Evolutionary conservation across 2,888 invertebrate species (phyloP), one percentile per base, ranked within the genome.

Genomic region (Cremastobaeus sp.): DNA sequence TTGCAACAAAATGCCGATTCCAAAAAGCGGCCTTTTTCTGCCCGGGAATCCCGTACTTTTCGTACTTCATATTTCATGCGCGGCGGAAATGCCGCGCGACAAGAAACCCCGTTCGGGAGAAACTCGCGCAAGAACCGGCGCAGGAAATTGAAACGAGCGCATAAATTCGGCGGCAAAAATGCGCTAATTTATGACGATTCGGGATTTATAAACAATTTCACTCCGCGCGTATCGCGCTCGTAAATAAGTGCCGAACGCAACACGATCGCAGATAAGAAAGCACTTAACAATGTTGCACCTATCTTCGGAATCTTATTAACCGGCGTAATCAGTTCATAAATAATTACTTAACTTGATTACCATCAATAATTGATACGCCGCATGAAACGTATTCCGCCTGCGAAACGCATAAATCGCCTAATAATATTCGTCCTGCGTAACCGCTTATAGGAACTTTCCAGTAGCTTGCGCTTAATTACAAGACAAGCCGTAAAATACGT

Each of bases 21-120:
- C 32, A 37, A 55, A 65, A 47, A 47, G 0, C 2, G 14, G 1
- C 32, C 66, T 76, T 66, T 73, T 77, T 77, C 77, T 76, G 71
- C 72, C 65, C 50, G 14, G 14, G 15, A 35, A 45, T 35, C 45
- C 21, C 45, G 20, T 35, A 45, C 20, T 45, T 45, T 45, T 45
- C 45, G 15, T 43, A 57, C 57, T 43, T 45, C 57, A 55, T 55
- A 35, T 37, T 65, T 65, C 52, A 45, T 28, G 3, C 4, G 6
- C 15, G n/a, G n/a, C 35, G 47, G 54, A 47, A 47, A 28, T 47
- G 65, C 18, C 50, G 39, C 20, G 3, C 25, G 4, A 21, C 15
- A 50, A 14, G 15, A 14, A 45, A 25, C n/a, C n/a, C n/a, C n/a
- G n/a, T n/a, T n/a, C n/a, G n/a, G n/a, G n/a, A n/a, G n/a, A n/a